phyloP scores from a whole-genome alignment of 2,113 vertebrate species.

The Ranitomeya imitator region DNA sequence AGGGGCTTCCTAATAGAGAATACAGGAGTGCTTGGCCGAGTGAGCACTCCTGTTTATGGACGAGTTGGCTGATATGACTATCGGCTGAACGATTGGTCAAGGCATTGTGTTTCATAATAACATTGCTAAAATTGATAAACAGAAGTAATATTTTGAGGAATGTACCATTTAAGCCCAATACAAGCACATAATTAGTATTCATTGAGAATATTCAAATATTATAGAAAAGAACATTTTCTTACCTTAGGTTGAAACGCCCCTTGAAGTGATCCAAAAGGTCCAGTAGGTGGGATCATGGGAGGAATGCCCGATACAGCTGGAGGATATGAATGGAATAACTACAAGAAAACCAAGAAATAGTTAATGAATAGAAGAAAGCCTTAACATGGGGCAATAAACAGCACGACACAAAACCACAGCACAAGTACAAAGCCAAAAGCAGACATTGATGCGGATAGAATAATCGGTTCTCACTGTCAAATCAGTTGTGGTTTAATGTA shows the following conservation, averaged over 20 bases:
- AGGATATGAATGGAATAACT: constrained; percentile 98
- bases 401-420: constrained; percentile 22
- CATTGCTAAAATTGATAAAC: no score
- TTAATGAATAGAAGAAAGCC: not conserved
- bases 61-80: no score
- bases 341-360: constrained; percentile 63
- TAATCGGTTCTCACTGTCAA: constrained; percentile 69
- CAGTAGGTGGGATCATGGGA: constrained; percentile 93
- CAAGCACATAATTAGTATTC: not conserved
- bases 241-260: constrained; percentile 99
- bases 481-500: constrained; percentile 71
- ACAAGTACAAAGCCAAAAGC: constrained; percentile 46
- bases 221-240: constrained; percentile 54
- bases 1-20: no score
- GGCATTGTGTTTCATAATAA: no score
- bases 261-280: constrained; percentile 94
- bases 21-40: no score
- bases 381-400: not conserved
- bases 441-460: constrained; percentile 11
- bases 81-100: no score
- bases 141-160: no score
- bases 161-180: not conserved
- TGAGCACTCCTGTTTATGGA: no score
- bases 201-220: not conserved
- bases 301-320: constrained; percentile 93